A percentile compares a stretch with the other conserved stretches of the same genome.
These are phyloP conservation scores for Gnathonemus longibarbis DNA, from an alignment of 2,113 vertebrate species.

Conservation along the genomic window DNA sequence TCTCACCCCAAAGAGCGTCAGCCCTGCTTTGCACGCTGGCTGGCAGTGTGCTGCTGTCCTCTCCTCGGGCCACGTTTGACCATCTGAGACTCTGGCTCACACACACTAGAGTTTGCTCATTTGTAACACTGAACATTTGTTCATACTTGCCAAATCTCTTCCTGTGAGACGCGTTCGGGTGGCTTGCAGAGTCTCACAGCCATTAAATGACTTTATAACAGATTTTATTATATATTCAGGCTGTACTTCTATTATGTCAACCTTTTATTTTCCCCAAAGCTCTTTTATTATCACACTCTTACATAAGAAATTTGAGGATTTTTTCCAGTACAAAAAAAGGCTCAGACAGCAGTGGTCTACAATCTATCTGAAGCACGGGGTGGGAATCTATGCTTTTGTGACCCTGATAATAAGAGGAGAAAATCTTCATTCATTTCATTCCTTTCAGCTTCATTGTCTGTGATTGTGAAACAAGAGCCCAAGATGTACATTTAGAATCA, in stretches of 20 bases:
- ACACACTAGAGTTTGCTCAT: not conserved
- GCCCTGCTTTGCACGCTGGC: conserved; percentile 35
- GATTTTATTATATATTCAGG: not conserved
- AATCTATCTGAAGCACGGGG: not conserved
- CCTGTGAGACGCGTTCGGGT: not conserved
- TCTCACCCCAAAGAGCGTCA: conserved; percentile 35
- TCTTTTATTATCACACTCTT: not conserved
- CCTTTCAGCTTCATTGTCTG: not conserved
- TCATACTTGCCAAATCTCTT: not conserved
- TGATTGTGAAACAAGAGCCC: not conserved
- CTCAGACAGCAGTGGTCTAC: not conserved
- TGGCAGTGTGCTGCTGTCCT: conserved; percentile 35
- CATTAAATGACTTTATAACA: conserved; percentile 4
- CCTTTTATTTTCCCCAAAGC: not conserved
- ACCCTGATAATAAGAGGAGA: not conserved
- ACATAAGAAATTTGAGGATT: not conserved
- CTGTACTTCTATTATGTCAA: not conserved
- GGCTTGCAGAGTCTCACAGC: not conserved
- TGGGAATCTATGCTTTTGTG: not conserved
- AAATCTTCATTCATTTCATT: not conserved
- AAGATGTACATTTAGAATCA: not conserved
- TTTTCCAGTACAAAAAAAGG: not conserved
- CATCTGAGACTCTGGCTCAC: conserved; percentile 37
- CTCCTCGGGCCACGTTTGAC: conserved; percentile 45
- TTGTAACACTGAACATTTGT: not conserved